phyloP scores from a whole-genome alignment of 1,140 invertebrate genomes.

The Heliconius nattereri region DNA sequence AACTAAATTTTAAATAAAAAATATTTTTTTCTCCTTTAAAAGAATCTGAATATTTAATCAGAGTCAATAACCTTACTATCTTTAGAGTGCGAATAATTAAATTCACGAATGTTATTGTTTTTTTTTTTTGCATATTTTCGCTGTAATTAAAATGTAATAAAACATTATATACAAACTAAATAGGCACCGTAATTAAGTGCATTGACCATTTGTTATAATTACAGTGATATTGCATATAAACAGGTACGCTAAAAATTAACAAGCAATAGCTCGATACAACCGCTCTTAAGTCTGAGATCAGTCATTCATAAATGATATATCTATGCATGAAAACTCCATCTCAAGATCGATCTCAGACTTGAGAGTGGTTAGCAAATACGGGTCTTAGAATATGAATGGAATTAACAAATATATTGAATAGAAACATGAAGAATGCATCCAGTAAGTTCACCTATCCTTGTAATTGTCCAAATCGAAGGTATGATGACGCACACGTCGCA shows the following conservation, averaged over 20 bases:
- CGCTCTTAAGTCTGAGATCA: no score
- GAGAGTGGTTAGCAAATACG: no score
- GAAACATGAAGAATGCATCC: background rate
- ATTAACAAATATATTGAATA: background rate
- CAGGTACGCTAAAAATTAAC: background rate
- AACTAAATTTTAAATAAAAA: background rate
- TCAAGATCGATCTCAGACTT: no score
- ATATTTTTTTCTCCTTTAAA: background rate
- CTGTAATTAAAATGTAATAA: slow-evolving; percentile 15
- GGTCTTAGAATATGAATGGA: background rate
- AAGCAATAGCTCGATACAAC: background rate
- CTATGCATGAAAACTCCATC: no score
- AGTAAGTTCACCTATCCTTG: background rate
- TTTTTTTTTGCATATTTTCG: slow-evolving; percentile 10
- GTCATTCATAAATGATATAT: no score
- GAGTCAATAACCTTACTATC: slow-evolving; percentile 16
- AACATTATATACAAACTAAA: background rate
- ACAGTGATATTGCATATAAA: background rate
- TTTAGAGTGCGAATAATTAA: background rate
- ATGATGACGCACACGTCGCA: slow-evolving; percentile 30
- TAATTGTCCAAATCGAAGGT: background rate
- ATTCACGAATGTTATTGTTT: slow-evolving; percentile 24
- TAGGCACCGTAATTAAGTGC: background rate
- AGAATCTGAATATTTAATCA: background rate
- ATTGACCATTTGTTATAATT: background rate